Percentiles rank a stretch among this genome's conserved stretches.
Conservation (phyloP, 2,113 vertebrate genomes). For the Oreochromis niloticus region DNA sequence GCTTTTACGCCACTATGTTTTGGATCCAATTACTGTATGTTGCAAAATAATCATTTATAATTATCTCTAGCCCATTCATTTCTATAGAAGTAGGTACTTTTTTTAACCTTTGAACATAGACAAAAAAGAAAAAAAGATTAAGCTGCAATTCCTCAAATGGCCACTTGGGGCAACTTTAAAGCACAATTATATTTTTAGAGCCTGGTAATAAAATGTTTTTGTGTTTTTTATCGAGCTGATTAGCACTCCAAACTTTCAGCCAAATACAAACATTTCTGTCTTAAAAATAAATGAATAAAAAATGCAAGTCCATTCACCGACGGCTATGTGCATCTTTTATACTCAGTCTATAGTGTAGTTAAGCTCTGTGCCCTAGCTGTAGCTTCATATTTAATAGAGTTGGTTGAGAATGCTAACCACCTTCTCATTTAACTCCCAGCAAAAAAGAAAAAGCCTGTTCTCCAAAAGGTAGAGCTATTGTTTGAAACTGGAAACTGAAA, state of each 20-base stretch:
- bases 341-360: not conserved
- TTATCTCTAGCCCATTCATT: not conserved
- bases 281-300: not conserved
- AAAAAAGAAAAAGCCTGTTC: not conserved
- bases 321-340: not conserved
- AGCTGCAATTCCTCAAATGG: not conserved
- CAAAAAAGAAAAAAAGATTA: not conserved
- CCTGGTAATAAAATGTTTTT: not conserved
- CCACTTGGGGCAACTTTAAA: not conserved
- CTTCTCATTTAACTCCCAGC: not conserved
- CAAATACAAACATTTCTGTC: not conserved
- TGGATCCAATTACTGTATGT: not conserved
- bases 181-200: not conserved
- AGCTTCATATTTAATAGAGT: not conserved
- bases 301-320: not conserved
- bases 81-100: not conserved
- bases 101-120: not conserved
- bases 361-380: not conserved
- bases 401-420: not conserved
- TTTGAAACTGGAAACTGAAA: not conserved
- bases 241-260: not conserved
- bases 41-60: not conserved
- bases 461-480: not conserved
- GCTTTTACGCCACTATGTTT: not conserved
- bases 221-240: not conserved